Conservation (phyloP, 2,888 invertebrate species). For the Adineta ricciae region DNA sequence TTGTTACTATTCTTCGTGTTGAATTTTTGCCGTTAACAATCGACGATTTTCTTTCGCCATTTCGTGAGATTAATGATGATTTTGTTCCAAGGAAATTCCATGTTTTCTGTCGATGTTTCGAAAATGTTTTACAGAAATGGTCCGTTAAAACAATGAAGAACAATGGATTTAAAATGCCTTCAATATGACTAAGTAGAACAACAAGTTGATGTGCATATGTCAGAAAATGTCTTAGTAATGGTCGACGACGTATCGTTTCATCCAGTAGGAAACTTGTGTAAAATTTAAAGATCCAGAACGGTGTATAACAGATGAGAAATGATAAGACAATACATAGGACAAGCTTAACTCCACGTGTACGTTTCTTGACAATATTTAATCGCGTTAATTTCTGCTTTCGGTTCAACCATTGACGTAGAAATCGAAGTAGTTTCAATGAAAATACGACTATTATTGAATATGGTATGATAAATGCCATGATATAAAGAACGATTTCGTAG, state of each 20-base stretch:
- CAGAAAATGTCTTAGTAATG: background rate
- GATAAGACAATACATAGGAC: constrained; percentile 1
- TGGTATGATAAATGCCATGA: background rate
- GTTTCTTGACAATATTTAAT: background rate
- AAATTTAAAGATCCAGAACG: constrained; percentile 19
- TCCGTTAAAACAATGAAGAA: constrained; percentile 14
- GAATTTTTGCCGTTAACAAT: background rate
- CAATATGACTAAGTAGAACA: constrained; percentile 14
- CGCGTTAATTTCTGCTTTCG: constrained; percentile 10
- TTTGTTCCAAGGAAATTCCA: background rate
- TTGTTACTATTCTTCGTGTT: background rate
- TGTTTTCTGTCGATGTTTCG: constrained; percentile 6
- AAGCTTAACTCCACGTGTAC: background rate
- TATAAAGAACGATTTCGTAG: background rate
- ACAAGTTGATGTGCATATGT: constrained; percentile 16
- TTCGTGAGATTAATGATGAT: background rate
- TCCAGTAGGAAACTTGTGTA: background rate
- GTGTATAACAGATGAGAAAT: constrained; percentile 1
- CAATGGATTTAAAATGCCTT: constrained; percentile 14
- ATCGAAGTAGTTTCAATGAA: constrained; percentile 5
- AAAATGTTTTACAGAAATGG: background rate
- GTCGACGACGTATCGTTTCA: background rate
- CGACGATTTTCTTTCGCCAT: background rate
- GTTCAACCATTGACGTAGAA: constrained; percentile 14
- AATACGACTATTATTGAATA: constrained; percentile 19